Evolutionary conservation across 2,888 invertebrate genomes (phyloP).

Genomic region (Rhorus exstirpatorius): DNA sequence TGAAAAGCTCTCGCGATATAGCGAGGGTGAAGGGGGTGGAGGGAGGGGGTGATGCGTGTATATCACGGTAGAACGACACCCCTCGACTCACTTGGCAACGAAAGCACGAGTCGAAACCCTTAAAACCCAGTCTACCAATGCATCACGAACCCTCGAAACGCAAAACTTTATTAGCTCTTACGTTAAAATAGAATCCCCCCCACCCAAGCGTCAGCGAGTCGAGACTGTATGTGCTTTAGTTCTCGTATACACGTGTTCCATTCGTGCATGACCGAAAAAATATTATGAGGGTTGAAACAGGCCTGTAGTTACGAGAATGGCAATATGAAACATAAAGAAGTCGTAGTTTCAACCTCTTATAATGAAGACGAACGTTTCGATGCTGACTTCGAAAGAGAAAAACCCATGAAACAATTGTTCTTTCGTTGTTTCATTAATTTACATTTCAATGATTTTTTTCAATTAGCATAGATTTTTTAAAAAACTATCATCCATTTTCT

Average conservation of each 20-base stretch:
- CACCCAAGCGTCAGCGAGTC: neutral
- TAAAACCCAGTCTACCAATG: constrained; percentile 71
- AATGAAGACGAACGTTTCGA: too few relatives aligned
- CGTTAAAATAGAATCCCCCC: constrained; percentile 32
- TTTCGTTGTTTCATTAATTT: too few relatives aligned
- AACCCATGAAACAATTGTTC: too few relatives aligned
- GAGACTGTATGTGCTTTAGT: constrained; percentile 8
- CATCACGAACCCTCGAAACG: constrained; percentile 77
- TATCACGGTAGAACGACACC: constrained; percentile 50
- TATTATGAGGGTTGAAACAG: neutral
- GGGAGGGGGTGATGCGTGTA: constrained; percentile 30
- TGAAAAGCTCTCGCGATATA: constrained; percentile 76
- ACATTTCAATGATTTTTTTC: too few relatives aligned
- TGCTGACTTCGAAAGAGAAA: too few relatives aligned
- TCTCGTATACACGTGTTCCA: neutral
- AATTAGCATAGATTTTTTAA: too few relatives aligned
- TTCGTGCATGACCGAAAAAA: neutral
- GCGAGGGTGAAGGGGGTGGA: constrained; percentile 20
- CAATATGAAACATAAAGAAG: constrained; percentile 15
- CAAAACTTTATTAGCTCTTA: constrained; percentile 72
- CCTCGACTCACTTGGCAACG: constrained; percentile 56
- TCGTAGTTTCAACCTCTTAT: neutral
- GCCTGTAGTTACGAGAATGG: neutral
- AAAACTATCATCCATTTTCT: too few relatives aligned
- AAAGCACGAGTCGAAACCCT: constrained; percentile 72